Evolutionary conservation across 2,797 vertebrate genomes (phyloP), one percentile per base, ranked within the genome.

Genomic region (Tachyglossus aculeatus): DNA sequence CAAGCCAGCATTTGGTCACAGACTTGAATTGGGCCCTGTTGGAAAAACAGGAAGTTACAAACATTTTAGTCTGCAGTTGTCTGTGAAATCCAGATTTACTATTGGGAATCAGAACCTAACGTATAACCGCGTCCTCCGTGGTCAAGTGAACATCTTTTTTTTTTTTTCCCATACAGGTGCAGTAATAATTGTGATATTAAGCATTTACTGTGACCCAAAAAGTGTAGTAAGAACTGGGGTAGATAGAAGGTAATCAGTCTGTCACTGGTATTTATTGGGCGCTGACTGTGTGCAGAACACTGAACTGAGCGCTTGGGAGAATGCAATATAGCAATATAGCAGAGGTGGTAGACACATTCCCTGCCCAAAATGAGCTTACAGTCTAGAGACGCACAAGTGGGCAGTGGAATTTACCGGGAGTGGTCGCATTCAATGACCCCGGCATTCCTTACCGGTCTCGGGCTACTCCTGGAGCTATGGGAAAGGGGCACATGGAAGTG

Each of bases 41-140:
- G 31, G 38, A 69, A 58, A 34, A 53, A 53, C 32, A 24, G 25
- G 59, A 51, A 11, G 9, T 41, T 65, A 24, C 71, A 34, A 77
- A 19, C 38, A 18, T 37, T 34, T 78, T 37, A 18, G 47, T 73
- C 68, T 75, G 19, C 40, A 66, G 53, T 65, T 62, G 27, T 62
- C 43, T 65, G 48, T 21, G 10, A 76, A 61, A 41, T 56, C 61
- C 62, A n/a, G 27, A 57, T 64, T 9, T 72, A 59, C 14, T 62
- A 31, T 8, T 34, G 44, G 39, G 31, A 9, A 55, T 55, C 29
- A 40, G 58, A 67, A 77, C 39, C 5, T 27, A n/a, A n/a, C n/a
- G n/a, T n/a, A n/a, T n/a, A n/a, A n/a, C n/a, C n/a, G 6, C 12
- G 47, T 75, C 56, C 64, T 74, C 47, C 47, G 51, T 58, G 33